Percentiles rank a stretch among this genome's conserved stretches.
Conservation (phyloP, 2,113 vertebrate genomes). For the Crotophaga sulcirostris region DNA sequence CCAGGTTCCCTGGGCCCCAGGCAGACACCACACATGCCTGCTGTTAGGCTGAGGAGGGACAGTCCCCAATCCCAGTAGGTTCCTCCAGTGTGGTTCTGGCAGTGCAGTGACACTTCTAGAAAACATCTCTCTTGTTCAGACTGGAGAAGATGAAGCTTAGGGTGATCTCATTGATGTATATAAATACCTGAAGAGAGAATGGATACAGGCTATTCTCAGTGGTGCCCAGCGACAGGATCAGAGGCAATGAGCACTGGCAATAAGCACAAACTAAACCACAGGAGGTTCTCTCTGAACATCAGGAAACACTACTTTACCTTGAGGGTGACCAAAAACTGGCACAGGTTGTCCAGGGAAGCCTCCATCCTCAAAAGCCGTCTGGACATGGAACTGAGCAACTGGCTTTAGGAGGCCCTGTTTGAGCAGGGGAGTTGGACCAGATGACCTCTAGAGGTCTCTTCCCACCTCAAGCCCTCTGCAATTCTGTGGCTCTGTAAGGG, state of each 20-base stretch:
- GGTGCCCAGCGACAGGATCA: neutral
- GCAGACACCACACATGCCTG: neutral
- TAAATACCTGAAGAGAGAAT: neutral
- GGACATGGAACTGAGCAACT: neutral
- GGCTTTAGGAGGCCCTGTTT: neutral
- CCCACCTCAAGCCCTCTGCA: neutral
- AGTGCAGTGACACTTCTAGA: neutral
- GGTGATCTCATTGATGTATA: neutral
- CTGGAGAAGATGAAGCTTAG: neutral
- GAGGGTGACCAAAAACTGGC: neutral
- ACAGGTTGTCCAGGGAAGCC: neutral
- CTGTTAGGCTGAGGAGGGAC: neutral
- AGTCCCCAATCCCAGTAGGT: rapidly evolving
- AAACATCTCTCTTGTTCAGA: neutral
- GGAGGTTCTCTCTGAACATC: neutral
- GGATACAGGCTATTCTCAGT: neutral
- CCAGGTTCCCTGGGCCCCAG: neutral
- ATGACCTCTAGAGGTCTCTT: neutral
- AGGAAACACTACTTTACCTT: neutral
- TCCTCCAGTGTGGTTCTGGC: neutral
- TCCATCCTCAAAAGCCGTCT: neutral
- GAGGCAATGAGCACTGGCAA: neutral
- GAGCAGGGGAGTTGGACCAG: neutral
- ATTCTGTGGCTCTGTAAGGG: neutral
- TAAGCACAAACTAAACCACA: neutral